Conservation (phyloP, 64 coral and sea anemone genomes). For the Dendrophyllia cribrosa region DNA sequence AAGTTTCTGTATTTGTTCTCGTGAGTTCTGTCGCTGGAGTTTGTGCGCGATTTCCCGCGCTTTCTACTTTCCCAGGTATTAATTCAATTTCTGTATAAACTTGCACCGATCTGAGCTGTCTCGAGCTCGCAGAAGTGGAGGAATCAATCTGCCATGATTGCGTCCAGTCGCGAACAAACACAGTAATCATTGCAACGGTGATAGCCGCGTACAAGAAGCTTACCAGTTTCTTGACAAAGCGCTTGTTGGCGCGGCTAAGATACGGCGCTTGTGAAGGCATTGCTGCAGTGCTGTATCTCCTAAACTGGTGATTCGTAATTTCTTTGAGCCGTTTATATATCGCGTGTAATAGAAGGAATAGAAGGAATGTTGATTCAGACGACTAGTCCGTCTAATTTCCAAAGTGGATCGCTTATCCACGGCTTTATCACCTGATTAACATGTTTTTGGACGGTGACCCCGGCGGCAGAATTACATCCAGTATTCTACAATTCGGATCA, state of each 20-base stretch:
- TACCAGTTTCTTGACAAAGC: neutral
- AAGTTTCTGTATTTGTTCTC: neutral
- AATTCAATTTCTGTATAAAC: neutral
- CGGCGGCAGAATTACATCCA: neutral
- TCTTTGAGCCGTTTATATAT: neutral
- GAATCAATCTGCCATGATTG: constrained; percentile 6
- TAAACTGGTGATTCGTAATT: neutral
- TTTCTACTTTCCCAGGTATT: neutral
- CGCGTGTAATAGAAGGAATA: neutral
- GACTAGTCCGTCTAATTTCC: neutral
- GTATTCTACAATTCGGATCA: no score
- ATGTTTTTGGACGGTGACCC: neutral
- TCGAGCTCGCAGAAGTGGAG: neutral
- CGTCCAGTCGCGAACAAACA: constrained; percentile 21
- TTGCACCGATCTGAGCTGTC: constrained; percentile 19
- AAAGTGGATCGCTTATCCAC: constrained; percentile 3
- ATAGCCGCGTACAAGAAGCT: neutral
- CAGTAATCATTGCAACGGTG: neutral
- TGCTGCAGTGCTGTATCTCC: neutral
- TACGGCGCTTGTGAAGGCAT: neutral
- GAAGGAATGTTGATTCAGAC: constrained; percentile 19
- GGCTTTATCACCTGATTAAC: constrained; percentile 9
- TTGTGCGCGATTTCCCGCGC: neutral
- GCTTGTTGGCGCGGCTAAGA: neutral
- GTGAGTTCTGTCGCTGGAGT: neutral